Conservation (phyloP, 2,888 invertebrate genomes). For the Ceriagrion tenellum region DNA sequence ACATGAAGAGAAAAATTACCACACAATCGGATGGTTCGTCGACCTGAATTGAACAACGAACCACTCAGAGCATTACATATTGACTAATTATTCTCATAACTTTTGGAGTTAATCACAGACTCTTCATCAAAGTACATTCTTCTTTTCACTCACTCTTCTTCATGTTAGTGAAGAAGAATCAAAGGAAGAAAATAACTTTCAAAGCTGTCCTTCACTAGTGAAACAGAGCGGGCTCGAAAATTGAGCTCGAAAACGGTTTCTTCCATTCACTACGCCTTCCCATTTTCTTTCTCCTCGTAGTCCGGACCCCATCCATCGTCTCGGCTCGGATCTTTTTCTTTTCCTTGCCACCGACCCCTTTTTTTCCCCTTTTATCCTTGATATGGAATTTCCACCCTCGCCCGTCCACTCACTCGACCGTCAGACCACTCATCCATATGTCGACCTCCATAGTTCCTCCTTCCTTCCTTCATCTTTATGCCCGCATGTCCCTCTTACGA, state of each 20-base stretch:
- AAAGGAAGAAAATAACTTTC: no score
- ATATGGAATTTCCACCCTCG: background rate
- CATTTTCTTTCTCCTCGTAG: background rate
- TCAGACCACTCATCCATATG: background rate
- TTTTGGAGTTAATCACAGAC: no score
- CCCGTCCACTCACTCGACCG: background rate
- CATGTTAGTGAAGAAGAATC: no score
- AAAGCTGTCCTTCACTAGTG: no score
- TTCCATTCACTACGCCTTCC: background rate
- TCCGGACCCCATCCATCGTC: background rate
- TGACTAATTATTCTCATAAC: no score
- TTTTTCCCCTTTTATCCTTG: background rate
- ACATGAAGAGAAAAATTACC: no score
- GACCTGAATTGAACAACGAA: no score
- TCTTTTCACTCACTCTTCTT: no score
- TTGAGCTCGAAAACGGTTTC: background rate
- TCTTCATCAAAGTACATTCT: no score
- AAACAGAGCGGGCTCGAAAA: no score
- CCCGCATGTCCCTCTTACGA: background rate
- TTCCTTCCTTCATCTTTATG: background rate
- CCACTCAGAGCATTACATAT: no score
- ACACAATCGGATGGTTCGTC: no score
- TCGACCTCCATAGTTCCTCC: background rate
- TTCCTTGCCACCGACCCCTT: background rate
- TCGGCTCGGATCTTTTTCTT: background rate